Evolutionary conservation across 1,140 invertebrate genomes (phyloP).

Genomic region (Apocrypta bakeri): DNA sequence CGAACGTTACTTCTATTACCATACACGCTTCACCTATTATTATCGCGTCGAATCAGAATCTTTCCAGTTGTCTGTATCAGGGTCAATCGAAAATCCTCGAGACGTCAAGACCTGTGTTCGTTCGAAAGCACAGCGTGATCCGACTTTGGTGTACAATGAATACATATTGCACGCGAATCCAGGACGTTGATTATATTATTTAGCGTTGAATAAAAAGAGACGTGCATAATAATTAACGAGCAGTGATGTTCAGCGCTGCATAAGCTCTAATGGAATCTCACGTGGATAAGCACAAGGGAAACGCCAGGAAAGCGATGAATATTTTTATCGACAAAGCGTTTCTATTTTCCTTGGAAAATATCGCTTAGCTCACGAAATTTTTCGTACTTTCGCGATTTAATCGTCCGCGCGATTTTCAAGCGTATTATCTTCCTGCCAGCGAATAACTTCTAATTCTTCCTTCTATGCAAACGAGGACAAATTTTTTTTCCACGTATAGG

Average conservation of each 20-base stretch:
- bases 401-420: background rate
- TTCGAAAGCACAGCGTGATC: background rate
- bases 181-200: constrained; percentile 18
- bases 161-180: background rate
- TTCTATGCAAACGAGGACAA: background rate
- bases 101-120: background rate
- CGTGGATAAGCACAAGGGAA: background rate
- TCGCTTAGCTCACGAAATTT: background rate
- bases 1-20: too few species aligned
- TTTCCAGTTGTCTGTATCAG: background rate
- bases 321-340: background rate
- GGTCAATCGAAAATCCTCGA: constrained; percentile 22
- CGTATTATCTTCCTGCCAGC: background rate
- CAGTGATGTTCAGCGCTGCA: background rate
- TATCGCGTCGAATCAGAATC: constrained; percentile 13
- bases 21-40: background rate
- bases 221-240: background rate
- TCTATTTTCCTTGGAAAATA: background rate
- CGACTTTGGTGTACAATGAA: background rate
- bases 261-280: background rate
- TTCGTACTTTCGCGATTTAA: constrained; percentile 20
- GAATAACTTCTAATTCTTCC: background rate
- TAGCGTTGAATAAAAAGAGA: background rate
- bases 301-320: background rate
- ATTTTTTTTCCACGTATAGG: too few species aligned